These are phyloP conservation scores for Notocelia uddmanniana DNA, from an alignment of 2,888 invertebrate species.

Conservation along the genomic window DNA sequence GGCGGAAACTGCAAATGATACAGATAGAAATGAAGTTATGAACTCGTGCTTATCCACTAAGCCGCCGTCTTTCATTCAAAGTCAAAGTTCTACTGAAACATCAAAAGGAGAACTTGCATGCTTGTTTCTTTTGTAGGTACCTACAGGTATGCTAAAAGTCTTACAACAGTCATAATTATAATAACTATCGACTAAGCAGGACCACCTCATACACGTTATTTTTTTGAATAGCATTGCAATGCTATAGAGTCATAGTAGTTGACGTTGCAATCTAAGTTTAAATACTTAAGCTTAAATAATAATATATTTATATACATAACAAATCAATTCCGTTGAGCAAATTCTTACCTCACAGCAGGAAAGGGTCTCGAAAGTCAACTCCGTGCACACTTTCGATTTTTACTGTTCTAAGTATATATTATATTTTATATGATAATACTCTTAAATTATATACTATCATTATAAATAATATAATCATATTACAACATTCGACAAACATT, in stretches of 20 bases:
- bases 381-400: conserved; percentile 30
- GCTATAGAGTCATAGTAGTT: neutral
- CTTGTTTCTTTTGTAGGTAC: neutral
- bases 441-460: conserved; percentile 11
- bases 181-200: neutral
- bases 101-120: neutral
- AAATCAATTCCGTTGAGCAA: conserved; percentile 50
- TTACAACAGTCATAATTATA: neutral
- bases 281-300: conserved; percentile 47
- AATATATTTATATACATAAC: conserved; percentile 47
- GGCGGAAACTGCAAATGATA: too few relatives aligned
- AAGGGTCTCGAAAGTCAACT: conserved; percentile 31
- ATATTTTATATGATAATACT: conserved; percentile 6
- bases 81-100: neutral
- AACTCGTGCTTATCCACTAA: too few relatives aligned
- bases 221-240: neutral
- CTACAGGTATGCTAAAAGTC: neutral
- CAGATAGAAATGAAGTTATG: too few relatives aligned
- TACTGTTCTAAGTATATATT: conserved; percentile 27
- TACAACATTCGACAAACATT: conserved; percentile 37
- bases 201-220: conserved; percentile 1
- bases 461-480: conserved; percentile 26
- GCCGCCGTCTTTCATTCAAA: neutral
- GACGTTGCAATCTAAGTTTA: conserved; percentile 50
- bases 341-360: conserved; percentile 43